A percentile compares a stretch with the other conserved stretches of the same genome.
Conservation (phyloP, 2,888 invertebrate genomes). For the Tryphoninae sp. region DNA sequence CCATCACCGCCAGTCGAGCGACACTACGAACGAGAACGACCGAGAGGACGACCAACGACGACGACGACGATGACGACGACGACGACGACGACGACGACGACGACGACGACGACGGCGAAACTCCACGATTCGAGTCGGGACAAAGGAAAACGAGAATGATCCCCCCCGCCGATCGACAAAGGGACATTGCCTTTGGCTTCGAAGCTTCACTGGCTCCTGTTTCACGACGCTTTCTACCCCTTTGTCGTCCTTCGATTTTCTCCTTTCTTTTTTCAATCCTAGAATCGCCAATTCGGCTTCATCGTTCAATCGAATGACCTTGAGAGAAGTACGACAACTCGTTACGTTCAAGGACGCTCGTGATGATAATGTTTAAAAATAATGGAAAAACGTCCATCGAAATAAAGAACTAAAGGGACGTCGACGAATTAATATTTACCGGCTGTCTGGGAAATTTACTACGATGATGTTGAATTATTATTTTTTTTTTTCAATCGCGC, state of each 20-base stretch:
- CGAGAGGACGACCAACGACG: slow-evolving; percentile 49
- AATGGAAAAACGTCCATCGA: no score
- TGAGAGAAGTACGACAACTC: not conserved
- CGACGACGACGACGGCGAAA: slow-evolving; percentile 20
- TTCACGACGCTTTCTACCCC: not conserved
- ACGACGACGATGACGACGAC: slow-evolving; percentile 41
- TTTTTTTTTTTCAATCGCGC: no score
- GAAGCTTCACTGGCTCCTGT: not conserved
- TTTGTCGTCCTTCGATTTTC: slow-evolving; percentile 17
- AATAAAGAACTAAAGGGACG: no score
- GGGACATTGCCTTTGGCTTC: slow-evolving; percentile 15
- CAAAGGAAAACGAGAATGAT: slow-evolving; percentile 61
- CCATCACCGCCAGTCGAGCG: slow-evolving; percentile 51
- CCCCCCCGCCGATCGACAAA: slow-evolving; percentile 53
- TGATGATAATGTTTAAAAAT: no score
- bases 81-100: slow-evolving; percentile 47
- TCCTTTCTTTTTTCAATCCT: slow-evolving; percentile 18
- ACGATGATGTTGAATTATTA: no score
- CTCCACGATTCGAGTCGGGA: slow-evolving; percentile 52
- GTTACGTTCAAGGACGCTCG: not conserved
- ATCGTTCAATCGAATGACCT: slow-evolving; percentile 7
- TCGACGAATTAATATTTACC: no score
- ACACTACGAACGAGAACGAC: slow-evolving; percentile 43
- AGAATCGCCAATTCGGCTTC: not conserved
- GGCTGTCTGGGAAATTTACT: no score